Conservation (phyloP, 2,797 vertebrate genomes). For the Masticophis lateralis region DNA sequence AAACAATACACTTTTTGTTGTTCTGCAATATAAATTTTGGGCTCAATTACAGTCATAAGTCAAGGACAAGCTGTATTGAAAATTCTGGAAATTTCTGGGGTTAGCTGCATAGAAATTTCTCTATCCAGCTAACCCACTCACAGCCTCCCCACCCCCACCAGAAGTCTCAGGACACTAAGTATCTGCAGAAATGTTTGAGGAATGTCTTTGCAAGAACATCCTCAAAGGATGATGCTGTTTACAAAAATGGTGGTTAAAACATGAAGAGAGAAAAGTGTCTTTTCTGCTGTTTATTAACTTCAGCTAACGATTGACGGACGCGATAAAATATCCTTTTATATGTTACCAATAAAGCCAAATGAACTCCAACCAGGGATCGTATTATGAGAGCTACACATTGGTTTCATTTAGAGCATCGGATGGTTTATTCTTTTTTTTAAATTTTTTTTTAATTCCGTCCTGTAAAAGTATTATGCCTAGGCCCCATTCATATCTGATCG, state of each 20-base stretch:
- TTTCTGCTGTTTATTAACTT: slow-evolving; percentile 26
- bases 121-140: not conserved
- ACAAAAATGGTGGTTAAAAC: not conserved
- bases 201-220: not conserved
- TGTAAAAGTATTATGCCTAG: slow-evolving; percentile 69
- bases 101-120: no score
- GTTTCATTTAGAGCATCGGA: slow-evolving; percentile 30
- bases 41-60: not conserved
- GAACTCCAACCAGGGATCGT: slow-evolving; percentile 33
- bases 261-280: not conserved
- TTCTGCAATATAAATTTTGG: not conserved
- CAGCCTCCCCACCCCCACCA: not conserved
- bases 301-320: slow-evolving; percentile 16
- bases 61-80: not conserved
- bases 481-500: slow-evolving; percentile 71
- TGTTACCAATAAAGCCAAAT: slow-evolving; percentile 39
- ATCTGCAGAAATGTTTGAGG: not conserved
- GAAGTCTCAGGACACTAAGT: not conserved
- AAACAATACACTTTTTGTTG: no score
- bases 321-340: slow-evolving; percentile 39
- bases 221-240: slow-evolving; percentile 3
- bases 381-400: not conserved
- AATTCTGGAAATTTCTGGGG: not conserved
- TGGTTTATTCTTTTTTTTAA: not conserved
- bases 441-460: slow-evolving; percentile 16